Conservation (phyloP, 23 tunicate genomes). For the Trididemnum clinides region DNA sequence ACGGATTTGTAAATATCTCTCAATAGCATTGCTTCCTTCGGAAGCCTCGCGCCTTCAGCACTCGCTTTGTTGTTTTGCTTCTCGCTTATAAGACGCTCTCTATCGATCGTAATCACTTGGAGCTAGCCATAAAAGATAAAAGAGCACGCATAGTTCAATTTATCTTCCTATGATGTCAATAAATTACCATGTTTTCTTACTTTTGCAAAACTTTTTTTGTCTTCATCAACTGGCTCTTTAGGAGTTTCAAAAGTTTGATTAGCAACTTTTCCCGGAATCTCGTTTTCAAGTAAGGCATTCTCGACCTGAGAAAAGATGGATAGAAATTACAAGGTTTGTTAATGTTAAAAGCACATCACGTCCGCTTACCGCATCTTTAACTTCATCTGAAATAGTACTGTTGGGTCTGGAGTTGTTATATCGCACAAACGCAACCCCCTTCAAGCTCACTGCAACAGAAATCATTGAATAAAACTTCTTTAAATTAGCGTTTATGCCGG, state of each 20-base stretch:
- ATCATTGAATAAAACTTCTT: too few relatives aligned
- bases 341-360: not conserved
- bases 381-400: not conserved
- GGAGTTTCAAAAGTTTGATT: not conserved
- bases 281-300: not conserved
- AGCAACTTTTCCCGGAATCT: not conserved
- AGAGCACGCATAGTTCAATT: too few relatives aligned
- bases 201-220: not conserved
- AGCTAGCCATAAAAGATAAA: too few relatives aligned
- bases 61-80: too few relatives aligned
- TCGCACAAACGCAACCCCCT: constrained; percentile 2
- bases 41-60: too few relatives aligned
- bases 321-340: not conserved
- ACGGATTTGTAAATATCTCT: too few relatives aligned
- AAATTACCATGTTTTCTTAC: not conserved
- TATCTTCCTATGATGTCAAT: too few relatives aligned
- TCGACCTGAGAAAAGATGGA: not conserved
- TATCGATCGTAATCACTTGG: too few relatives aligned
- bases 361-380: not conserved
- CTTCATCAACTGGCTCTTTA: not conserved
- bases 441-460: not conserved
- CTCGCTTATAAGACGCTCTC: too few relatives aligned
- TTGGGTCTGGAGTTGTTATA: not conserved
- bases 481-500: too few relatives aligned
- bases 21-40: not conserved